Base-by-base conservation (phyloP, 2,888 invertebrate genomes). In the Spodoptera picta region DNA sequence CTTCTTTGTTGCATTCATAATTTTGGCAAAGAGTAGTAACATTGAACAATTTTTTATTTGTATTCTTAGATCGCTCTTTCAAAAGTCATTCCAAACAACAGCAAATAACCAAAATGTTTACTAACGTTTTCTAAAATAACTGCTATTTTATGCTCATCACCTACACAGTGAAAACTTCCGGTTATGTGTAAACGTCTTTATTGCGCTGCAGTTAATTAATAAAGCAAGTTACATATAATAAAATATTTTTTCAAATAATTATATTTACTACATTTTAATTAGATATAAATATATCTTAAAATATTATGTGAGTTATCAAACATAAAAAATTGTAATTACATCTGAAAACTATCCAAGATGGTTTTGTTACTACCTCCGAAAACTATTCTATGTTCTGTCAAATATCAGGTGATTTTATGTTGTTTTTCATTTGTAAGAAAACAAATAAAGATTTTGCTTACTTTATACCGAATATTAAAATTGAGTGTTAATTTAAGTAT, bases 151-250 rank as follows among this genome's bases (percentile, higher is more conserved):
- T 19, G 19, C 19, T 19, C 19, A 19, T 19, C 19, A 19, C 19
- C 19, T 19, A 36, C 27, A 36, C 36, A 9, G 36, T 36, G 0
- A 7, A 9, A 36, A 36, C 6, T 2, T 36, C 9, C 9, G 9
- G 7, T 5, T 6, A 46, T 66, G 53, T 3, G 72, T 44, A 19
- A 11, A 2, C 47, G 52, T 42, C 69, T 60, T 71, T 60, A 70
- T 19, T 36, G 60, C 44, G 10, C 14, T 7, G 51, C 24, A 47
- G 49, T 47, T n/a, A 9, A 56, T 57, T 54, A n/a, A 27, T 36
- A 41, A 71, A 66, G 47, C 7, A 42, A 36, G 56, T 42, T 60
- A 11, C n/a, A 7, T 36, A 9, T 36, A 36, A 36, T 14, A 14
- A 14, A 14, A 14, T n/a, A 14, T 14, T 0, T 31, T 31, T 31